Percentiles rank a stretch among this genome's conserved stretches.
phyloP scores from a whole-genome alignment of 64 coral and sea anemone species.

The Montipora capricornis region DNA sequence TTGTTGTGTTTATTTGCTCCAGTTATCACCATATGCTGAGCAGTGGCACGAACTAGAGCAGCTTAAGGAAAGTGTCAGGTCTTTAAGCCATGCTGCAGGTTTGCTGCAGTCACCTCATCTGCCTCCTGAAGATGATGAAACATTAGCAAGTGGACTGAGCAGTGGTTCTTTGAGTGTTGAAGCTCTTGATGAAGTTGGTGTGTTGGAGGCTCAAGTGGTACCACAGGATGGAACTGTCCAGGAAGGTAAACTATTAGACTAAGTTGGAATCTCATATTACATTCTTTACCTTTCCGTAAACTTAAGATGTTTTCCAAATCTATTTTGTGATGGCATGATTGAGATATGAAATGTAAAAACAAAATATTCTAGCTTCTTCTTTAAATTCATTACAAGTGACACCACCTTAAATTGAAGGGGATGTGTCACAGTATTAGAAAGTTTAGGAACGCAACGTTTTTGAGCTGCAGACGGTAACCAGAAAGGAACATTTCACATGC shows the following conservation, averaged over 20 bases:
- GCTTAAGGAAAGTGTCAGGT: constrained; percentile 66
- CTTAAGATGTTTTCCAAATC: neutral
- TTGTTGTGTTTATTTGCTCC: neutral
- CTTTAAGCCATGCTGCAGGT: constrained; percentile 24
- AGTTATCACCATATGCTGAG: constrained; percentile 52
- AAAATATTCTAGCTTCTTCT: no score
- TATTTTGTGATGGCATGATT: no score
- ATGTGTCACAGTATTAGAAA: no score
- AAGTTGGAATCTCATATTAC: neutral
- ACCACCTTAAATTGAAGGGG: no score
- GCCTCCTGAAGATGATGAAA: neutral
- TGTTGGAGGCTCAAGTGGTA: neutral
- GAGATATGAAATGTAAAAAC: no score
- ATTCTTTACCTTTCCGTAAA: neutral
- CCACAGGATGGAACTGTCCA: neutral
- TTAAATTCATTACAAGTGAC: no score
- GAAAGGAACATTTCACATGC: no score
- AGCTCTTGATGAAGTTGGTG: constrained; percentile 2
- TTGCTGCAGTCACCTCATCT: neutral
- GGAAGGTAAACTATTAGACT: neutral
- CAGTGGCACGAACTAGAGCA: constrained; percentile 70
- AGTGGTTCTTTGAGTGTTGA: constrained; percentile 53
- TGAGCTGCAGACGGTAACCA: no score
- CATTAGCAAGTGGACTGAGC: constrained; percentile 39
- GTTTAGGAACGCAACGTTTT: no score